Conservation (phyloP, 2,888 invertebrate genomes). For the Drosophila anceps region DNA sequence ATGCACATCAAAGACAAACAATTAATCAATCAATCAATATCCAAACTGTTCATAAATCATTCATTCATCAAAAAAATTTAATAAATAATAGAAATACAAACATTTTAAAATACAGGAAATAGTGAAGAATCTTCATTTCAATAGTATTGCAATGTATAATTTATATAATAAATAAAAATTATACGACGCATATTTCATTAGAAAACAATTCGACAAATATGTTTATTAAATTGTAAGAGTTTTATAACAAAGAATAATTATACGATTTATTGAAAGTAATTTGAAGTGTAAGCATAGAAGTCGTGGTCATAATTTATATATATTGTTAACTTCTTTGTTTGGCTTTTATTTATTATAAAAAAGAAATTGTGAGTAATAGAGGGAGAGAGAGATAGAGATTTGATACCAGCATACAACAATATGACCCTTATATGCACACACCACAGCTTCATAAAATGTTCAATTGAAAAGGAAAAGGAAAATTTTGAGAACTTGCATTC, state of each 20-base stretch:
- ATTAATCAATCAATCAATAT: constrained; percentile 50
- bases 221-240: too few relatives aligned
- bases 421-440: constrained; percentile 8
- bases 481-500: constrained; percentile 27
- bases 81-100: background rate
- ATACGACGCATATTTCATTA: too few relatives aligned
- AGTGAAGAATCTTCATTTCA: background rate
- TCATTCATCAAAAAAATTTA: background rate
- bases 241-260: too few relatives aligned
- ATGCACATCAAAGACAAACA: constrained; percentile 47
- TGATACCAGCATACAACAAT: background rate
- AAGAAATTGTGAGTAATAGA: too few relatives aligned
- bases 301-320: too few relatives aligned
- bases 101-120: background rate
- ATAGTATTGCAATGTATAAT: too few relatives aligned
- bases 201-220: too few relatives aligned
- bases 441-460: constrained; percentile 12
- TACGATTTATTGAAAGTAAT: too few relatives aligned
- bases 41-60: constrained; percentile 40
- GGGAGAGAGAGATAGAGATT: background rate
- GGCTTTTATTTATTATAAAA: too few relatives aligned
- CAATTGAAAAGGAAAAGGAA: constrained; percentile 37
- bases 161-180: too few relatives aligned
- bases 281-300: too few relatives aligned
- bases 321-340: too few relatives aligned